phyloP scores from a whole-genome alignment of 1,140 invertebrate species.

The Diorhabda elongata region DNA sequence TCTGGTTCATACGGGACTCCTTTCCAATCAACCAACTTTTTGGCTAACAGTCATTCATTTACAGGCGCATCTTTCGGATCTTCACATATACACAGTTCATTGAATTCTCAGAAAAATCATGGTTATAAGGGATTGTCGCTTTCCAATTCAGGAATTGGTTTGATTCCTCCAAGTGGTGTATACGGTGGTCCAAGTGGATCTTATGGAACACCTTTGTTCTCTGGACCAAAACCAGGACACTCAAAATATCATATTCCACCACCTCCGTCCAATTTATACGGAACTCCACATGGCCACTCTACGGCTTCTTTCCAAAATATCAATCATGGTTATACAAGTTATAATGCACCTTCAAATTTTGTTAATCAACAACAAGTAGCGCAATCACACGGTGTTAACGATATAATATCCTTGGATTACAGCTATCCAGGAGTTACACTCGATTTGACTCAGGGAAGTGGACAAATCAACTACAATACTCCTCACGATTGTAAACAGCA shows the following conservation, averaged over 20 bases:
- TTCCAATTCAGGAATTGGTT: conserved; percentile 47
- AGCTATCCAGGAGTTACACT: conserved; percentile 30
- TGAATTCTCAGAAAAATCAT: conserved; percentile 11
- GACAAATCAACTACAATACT: conserved; percentile 6
- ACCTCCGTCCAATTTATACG: conserved; percentile 51
- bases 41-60: background rate
- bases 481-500: conserved; percentile 39
- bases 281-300: conserved; percentile 46
- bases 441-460: conserved; percentile 30
- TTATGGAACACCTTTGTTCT: conserved; percentile 53
- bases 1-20: conserved; percentile 4
- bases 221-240: conserved; percentile 39
- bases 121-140: conserved; percentile 26
- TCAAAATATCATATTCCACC: conserved; percentile 52
- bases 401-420: conserved; percentile 29
- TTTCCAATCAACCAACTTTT: conserved; percentile 27
- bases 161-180: conserved; percentile 53
- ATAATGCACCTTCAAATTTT: conserved; percentile 49
- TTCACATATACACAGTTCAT: conserved; percentile 4
- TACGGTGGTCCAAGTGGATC: conserved; percentile 53
- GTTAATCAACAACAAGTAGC: conserved; percentile 36
- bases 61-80: background rate
- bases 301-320: conserved; percentile 39
- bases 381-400: conserved; percentile 1
- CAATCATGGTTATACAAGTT: conserved; percentile 48